These are phyloP conservation scores for Coelogynopora nodosa DNA, from an alignment of 2,888 invertebrate genomes.

Conservation along the genomic window DNA sequence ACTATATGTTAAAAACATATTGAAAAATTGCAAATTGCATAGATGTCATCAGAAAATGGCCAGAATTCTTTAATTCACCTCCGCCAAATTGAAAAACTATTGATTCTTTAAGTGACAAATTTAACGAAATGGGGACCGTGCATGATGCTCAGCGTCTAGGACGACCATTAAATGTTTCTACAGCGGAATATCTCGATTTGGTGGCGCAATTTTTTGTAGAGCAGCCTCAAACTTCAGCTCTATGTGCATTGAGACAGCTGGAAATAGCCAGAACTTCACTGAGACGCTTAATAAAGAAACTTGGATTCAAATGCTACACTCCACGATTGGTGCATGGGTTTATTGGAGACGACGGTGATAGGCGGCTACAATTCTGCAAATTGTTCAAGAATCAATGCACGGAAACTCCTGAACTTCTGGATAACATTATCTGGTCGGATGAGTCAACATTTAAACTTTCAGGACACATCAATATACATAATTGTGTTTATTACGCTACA, in stretches of 20 bases:
- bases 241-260: constrained; percentile 9
- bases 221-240: constrained; percentile 25
- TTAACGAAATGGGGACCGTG: neutral
- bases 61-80: neutral
- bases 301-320: constrained; percentile 6
- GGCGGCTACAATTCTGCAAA: constrained; percentile 8
- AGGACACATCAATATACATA: neutral
- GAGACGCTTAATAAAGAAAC: neutral
- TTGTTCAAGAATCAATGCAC: constrained; percentile 15
- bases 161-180: neutral
- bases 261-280: neutral
- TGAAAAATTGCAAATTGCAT: neutral
- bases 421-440: constrained; percentile 32
- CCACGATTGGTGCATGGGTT: neutral
- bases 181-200: neutral
- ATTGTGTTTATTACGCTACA: constrained; percentile 29
- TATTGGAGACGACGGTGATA: constrained; percentile 7
- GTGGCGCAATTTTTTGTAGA: constrained; percentile 21
- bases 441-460: constrained; percentile 32
- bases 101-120: neutral
- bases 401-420: constrained; percentile 3
- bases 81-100: neutral
- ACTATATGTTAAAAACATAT: neutral
- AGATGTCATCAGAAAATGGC: neutral
- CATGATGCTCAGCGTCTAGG: constrained; percentile 35